Evolutionary conservation across 2,797 vertebrate species (phyloP), one percentile per base, ranked within the genome.

Genomic region (Pipistrellus pipistrellus): DNA sequence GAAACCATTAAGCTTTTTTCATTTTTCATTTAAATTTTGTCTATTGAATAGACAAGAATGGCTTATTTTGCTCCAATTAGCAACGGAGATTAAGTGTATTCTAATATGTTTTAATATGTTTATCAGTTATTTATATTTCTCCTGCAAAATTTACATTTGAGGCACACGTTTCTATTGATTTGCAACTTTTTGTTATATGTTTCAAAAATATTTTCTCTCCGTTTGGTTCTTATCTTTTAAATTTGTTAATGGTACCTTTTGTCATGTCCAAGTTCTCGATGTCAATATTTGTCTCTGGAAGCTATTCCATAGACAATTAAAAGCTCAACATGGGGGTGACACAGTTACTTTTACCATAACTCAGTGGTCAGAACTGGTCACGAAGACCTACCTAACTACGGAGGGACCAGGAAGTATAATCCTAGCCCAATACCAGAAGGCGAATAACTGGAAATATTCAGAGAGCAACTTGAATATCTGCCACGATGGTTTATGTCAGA

Each of bases 201-300:
- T 88, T 88, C 32, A 9, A 88, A 96, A 88, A 30, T 73, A 32
- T 85, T 88, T 93, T 84, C 62, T 85, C 48, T 73, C 44, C 41
- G 2, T 85, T 77, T 92, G 32, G 18, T 48, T 90, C n/a, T 92
- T 90, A 25, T n/a, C 10, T 41, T 90, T 85, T 83, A 86, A 90
- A 41, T 72, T 92, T 14, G 2, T 76, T 85, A 94, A 35, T 77
- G 27, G 75, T 30, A 2, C 41, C 14, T 59, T 82, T 89, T 82
- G 38, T 55, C 44, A 86, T 68, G 64, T 14, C 55, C 10, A 77
- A 86, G 46, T 85, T 85, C 68, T 81, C 64, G 46, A 69, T 64
- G 62, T 62, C 85, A 88, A 46, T 75, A 88, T 85, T 88, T 88
- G 78, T 23, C 27, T 66, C 53, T 73, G 53, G 32, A 85, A 85